These are phyloP conservation scores for Mohoua ochrocephala DNA, from an alignment of 2,113 vertebrate species.

Conservation along the genomic window DNA sequence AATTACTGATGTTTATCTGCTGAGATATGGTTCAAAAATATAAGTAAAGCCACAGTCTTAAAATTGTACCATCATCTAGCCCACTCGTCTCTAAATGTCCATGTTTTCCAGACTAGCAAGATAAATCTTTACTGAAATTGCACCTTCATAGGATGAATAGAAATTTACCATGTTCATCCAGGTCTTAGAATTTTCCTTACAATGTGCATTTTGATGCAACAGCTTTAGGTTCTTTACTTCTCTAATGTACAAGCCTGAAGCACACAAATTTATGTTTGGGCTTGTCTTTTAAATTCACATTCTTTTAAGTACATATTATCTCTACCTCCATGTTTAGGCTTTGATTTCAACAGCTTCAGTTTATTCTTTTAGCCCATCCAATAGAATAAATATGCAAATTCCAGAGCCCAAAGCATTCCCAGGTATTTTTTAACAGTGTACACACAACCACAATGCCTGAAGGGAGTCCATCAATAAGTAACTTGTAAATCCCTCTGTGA, in stretches of 20 bases:
- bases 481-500: not conserved
- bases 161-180: not conserved
- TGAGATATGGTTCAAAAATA: not conserved
- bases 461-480: not conserved
- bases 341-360: not conserved
- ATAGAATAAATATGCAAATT: not conserved
- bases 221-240: not conserved
- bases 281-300: not conserved
- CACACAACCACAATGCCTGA: not conserved
- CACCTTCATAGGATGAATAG: not conserved
- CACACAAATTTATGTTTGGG: not conserved
- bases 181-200: not conserved
- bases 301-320: not conserved
- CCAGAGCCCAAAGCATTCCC: not conserved
- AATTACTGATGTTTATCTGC: not conserved
- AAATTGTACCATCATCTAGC: not conserved
- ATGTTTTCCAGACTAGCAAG: not conserved
- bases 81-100: not conserved
- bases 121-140: not conserved
- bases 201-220: not conserved
- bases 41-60: not conserved
- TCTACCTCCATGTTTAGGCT: not conserved
- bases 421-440: not conserved
- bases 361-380: not conserved
- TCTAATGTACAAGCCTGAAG: not conserved